These are phyloP conservation scores for Drosophila ficusphila DNA, from an alignment of 1,140 invertebrate species.

Conservation along the genomic window DNA sequence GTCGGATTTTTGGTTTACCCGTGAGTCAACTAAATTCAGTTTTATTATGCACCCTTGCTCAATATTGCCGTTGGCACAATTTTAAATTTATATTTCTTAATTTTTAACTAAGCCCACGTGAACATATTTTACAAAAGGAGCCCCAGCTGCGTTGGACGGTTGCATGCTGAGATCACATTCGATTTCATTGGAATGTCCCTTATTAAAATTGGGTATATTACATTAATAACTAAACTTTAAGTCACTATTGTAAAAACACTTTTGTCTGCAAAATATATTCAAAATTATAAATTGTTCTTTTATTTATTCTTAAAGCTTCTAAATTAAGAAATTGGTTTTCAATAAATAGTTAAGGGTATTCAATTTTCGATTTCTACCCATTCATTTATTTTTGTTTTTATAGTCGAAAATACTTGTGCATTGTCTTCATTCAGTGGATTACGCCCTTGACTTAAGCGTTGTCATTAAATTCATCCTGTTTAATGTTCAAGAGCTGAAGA, in stretches of 20 bases:
- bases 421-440: constrained; percentile 27
- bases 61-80: constrained; percentile 27
- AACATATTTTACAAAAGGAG: constrained; percentile 22
- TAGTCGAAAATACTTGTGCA: constrained; percentile 25
- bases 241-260: too few relatives aligned
- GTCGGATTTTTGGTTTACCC: constrained; percentile 1
- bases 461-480: constrained; percentile 58
- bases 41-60: constrained; percentile 12
- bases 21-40: constrained; percentile 13
- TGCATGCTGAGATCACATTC: constrained; percentile 27
- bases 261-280: too few relatives aligned
- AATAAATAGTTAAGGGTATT: constrained; percentile 2
- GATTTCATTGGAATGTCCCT: constrained; percentile 7
- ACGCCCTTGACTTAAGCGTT: constrained; percentile 50
- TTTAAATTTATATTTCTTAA: constrained; percentile 14
- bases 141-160: constrained; percentile 19
- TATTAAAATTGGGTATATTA: background rate
- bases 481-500: constrained; percentile 29
- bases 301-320: background rate
- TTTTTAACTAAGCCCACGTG: constrained; percentile 26
- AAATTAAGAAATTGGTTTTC: background rate
- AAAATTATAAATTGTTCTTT: too few relatives aligned
- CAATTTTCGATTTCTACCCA: background rate
- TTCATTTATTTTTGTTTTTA: constrained; percentile 17
- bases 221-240: background rate